phyloP scores from a whole-genome alignment of 1,140 invertebrate species.

The Ceratosolen solmsi region DNA sequence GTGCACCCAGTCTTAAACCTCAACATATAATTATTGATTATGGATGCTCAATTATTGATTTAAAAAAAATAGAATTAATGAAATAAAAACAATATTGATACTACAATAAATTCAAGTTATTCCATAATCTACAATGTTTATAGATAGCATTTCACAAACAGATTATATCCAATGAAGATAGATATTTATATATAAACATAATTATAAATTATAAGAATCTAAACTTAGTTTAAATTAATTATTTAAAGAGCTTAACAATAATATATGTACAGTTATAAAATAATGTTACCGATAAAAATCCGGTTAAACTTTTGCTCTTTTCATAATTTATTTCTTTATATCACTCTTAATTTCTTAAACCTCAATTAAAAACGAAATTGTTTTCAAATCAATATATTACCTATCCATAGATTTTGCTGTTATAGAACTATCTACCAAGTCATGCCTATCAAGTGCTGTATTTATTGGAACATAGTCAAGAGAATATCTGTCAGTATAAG shows the following conservation, averaged over 20 bases:
- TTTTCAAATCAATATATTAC: constrained; percentile 62
- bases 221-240: constrained; percentile 56
- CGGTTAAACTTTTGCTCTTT: constrained; percentile 26
- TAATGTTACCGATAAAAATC: constrained; percentile 31
- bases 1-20: constrained; percentile 42
- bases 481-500: constrained; percentile 67
- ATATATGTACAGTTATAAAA: constrained; percentile 59
- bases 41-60: constrained; percentile 14
- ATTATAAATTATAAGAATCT: constrained; percentile 64
- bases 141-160: constrained; percentile 48
- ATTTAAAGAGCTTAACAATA: constrained; percentile 54
- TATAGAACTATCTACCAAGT: constrained; percentile 70
- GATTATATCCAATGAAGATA: constrained; percentile 41
- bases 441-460: constrained; percentile 70
- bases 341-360: not conserved
- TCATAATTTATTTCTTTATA: not conserved
- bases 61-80: constrained; percentile 19
- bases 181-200: constrained; percentile 54
- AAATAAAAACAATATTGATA: constrained; percentile 30
- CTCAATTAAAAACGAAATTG: not conserved
- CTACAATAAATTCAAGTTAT: constrained; percentile 30
- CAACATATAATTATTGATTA: constrained; percentile 15
- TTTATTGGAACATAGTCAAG: constrained; percentile 66
- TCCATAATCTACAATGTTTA: constrained; percentile 57
- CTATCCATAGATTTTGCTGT: constrained; percentile 66